Conservation (phyloP, 2,797 vertebrate genomes). For the Sebastes minor region DNA sequence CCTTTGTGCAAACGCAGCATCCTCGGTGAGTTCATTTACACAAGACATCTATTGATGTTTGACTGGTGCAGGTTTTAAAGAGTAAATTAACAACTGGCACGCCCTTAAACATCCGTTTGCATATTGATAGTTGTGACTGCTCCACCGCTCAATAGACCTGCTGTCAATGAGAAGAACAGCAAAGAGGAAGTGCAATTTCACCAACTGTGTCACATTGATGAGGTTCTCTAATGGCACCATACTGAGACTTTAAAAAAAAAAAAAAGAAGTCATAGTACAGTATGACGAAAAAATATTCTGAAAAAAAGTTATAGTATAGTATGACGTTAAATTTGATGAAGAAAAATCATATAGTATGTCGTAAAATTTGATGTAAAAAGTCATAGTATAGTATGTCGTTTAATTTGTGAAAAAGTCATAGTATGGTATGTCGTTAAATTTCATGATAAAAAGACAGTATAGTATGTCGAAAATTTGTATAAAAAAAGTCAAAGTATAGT, state of each 20-base stretch:
- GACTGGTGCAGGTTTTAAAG: not conserved
- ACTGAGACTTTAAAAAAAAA: too few species aligned
- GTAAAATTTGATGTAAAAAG: not conserved
- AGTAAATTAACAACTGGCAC: not conserved
- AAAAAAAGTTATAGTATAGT: too few species aligned
- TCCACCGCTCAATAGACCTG: not conserved
- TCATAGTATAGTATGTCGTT: too few species aligned
- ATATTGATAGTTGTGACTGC: not conserved
- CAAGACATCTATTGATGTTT: not conserved
- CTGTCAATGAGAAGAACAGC: not conserved
- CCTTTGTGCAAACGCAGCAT: conserved; percentile 94
- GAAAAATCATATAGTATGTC: not conserved
- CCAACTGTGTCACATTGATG: not conserved
- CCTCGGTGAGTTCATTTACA: conserved; percentile 83
- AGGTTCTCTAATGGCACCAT: not conserved
- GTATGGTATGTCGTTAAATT: too few species aligned
- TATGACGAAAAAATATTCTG: not conserved
- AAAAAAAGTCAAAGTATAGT: too few species aligned
- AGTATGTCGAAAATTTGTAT: too few species aligned
- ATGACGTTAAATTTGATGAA: rapidly evolving
- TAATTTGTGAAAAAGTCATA: too few species aligned
- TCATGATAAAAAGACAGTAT: not conserved
- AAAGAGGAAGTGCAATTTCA: not conserved
- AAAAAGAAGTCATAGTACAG: not conserved
- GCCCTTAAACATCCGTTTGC: not conserved